Percentiles rank a stretch among this genome's conserved stretches.
phyloP scores from a whole-genome alignment of 1,140 invertebrate species.

The Helicorthomorpha holstii region DNA sequence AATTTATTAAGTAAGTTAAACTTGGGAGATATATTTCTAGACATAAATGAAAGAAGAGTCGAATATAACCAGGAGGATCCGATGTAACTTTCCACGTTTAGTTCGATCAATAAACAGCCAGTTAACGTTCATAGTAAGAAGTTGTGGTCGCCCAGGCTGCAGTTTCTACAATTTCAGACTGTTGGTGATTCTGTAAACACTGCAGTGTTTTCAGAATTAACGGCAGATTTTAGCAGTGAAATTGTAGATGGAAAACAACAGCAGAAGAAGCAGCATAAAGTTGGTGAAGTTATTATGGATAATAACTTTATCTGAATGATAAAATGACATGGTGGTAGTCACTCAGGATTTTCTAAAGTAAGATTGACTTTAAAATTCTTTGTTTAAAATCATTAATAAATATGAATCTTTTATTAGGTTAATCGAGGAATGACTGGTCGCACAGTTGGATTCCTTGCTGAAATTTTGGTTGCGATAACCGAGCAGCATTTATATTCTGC shows the following conservation, averaged over 20 bases:
- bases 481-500: constrained; percentile 26
- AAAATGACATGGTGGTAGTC: constrained; percentile 21
- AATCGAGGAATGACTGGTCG: constrained; percentile 19
- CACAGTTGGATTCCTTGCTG: constrained; percentile 17
- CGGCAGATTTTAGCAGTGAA: not conserved
- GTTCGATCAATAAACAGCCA: constrained; percentile 36
- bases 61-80: constrained; percentile 36
- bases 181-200: not conserved
- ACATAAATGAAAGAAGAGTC: constrained; percentile 25
- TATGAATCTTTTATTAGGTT: constrained; percentile 16
- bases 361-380: not conserved
- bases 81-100: constrained; percentile 36
- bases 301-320: constrained; percentile 22
- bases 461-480: constrained; percentile 19
- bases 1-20: not conserved
- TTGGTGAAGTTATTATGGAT: constrained; percentile 16
- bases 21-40: not conserved
- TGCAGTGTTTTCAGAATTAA: not conserved
- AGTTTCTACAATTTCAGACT: not conserved
- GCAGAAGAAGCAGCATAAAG: not conserved
- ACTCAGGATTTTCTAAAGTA: constrained; percentile 23
- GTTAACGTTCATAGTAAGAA: constrained; percentile 21
- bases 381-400: not conserved
- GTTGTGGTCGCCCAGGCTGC: not conserved
- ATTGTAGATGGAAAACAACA: not conserved